Base-by-base conservation (phyloP, 2,797 vertebrate genomes). In the Chloroceryle amazona region DNA sequence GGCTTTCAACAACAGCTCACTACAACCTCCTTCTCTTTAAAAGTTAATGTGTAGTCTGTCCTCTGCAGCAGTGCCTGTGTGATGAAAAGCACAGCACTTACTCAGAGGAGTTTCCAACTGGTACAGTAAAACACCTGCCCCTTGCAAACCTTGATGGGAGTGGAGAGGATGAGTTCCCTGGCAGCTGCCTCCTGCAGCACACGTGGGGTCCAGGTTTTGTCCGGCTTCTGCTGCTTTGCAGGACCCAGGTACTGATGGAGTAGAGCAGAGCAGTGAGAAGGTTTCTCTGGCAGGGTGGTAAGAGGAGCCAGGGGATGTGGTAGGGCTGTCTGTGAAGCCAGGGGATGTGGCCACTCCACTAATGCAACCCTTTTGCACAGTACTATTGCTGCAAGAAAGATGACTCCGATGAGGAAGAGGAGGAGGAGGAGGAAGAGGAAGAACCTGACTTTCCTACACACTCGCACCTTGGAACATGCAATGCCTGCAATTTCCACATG, bases 371-470 rank as follows among this genome's bases (percentile, higher is more conserved):
- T 13, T 75, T 37, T 13, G 6, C 2, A 2, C 95, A 99, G 99
- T 99, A 99, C 98, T 99, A 99, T 96, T 99, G 99, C 98, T 99
- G 99, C 97, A 99, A 99, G 98, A 99, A 99, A 97, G 99, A 99
- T 98, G 98, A 98, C 91, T 98, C 98, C 0, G 97, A 99, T 95
- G 98, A 98, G 95, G 99, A 99, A 98, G 96, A 97, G 44, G 98
- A 98, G 71, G 65, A 97, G 29, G 98, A 99, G 55, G 98, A 98
- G 60, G 98, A 99, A 96, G 97, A 97, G 93, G 98, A 98, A 61
- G 98, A 98, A 87, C 98, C 98, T 3, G 96, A 98, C 91, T 87
- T 98, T 26, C 95, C 98, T 17, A 44, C 95, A 1, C 98, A 98
- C 95, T 98, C 98, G 8, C 98, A 98, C 96, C 98, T 98, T 12